phyloP scores from a whole-genome alignment of 2,113 vertebrate genomes.

The Pterocles orientalis region DNA sequence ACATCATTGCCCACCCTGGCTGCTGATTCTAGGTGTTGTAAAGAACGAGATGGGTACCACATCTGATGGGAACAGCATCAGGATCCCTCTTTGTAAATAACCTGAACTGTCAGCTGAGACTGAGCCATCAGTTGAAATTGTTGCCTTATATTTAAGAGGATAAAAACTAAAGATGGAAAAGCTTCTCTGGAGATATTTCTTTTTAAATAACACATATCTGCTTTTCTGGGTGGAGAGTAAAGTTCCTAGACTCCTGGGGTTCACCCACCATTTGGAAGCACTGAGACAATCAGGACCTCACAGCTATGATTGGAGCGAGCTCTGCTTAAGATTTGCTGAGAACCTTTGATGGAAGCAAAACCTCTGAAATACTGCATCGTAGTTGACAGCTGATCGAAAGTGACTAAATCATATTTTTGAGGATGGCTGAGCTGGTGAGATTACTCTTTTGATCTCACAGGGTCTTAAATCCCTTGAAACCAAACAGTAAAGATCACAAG shows the following conservation, averaged over 20 bases:
- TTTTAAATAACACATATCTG: background rate
- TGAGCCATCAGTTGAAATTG: background rate
- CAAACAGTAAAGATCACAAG: background rate
- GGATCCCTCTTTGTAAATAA: background rate
- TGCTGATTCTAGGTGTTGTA: background rate
- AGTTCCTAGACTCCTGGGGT: background rate
- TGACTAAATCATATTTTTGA: background rate
- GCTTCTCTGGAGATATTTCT: background rate
- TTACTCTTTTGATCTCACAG: background rate
- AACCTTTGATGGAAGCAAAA: background rate
- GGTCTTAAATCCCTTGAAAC: background rate
- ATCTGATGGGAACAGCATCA: background rate
- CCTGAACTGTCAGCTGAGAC: background rate
- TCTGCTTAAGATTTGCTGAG: background rate
- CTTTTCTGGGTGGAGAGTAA: background rate
- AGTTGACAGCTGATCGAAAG: background rate
- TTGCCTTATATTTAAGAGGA: background rate
- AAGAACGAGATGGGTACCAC: background rate
- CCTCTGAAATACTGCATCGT: background rate
- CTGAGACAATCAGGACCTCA: background rate
- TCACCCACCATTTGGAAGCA: background rate
- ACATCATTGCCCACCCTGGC: background rate
- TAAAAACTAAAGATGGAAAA: background rate
- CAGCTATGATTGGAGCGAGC: background rate
- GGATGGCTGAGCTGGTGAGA: background rate